Evolutionary conservation across 1,140 invertebrate species (phyloP), one percentile per base, ranked within the genome.

Genomic region (Calephelis nemesis): DNA sequence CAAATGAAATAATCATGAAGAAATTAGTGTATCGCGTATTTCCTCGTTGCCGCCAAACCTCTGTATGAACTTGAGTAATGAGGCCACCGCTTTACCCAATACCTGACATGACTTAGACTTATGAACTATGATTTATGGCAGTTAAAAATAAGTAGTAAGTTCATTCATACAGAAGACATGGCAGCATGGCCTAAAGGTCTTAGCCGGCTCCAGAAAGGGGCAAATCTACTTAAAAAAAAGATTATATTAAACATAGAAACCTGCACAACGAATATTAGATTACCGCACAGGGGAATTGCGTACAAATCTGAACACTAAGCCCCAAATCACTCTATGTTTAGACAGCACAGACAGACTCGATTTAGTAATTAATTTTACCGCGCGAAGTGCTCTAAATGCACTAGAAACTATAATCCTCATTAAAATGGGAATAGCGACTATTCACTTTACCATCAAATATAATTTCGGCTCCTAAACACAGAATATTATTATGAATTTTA

Each of bases 281-380:
- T 74, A 76, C 70, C 60, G 71, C 72, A 72, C 65, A 70, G 70
- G 71, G 73, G 81, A 85, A 85, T 81, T 80, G 75, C 77, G 77
- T 76, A 74, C 75, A 74, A 76, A 78, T 73, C 72, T 68, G 75
- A 79, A 70, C 73, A 76, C 67, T 76, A 78, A 74, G 77, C 76
- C 81, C 79, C 82, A 78, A 83, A 78, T 83, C 80, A 78, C 79
- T 74, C 67, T 70, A 72, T 77, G 72, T 83, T 78, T 83, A 82
- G 77, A 75, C 68, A 50, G 47, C 72, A 74, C 84, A 88, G 79
- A 82, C 81, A 86, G 82, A 83, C 79, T 78, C 84, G 84, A 89
- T 89, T 87, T 87, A 87, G 83, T 91, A 89, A 91, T 91, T 91
- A 91, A 91, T 88, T 89, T 87, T 86, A 89, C 87, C 80, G 82